Evolutionary conservation across 2,113 vertebrate genomes (phyloP), one percentile per base, ranked within the genome.

Genomic region (Rhea pennata): DNA sequence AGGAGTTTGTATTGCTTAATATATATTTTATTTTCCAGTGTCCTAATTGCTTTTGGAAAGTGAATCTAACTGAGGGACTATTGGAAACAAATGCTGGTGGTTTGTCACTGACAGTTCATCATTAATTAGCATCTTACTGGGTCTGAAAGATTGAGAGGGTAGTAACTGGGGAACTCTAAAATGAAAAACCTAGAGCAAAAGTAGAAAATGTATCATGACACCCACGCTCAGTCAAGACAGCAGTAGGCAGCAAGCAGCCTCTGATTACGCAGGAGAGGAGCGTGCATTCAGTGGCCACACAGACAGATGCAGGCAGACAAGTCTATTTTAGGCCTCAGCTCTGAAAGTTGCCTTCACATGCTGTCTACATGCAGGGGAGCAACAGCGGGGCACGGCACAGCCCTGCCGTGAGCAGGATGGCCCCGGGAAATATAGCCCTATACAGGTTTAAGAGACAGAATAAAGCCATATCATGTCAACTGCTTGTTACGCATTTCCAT

Each of bases 81-180:
- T 66, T 85, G 61, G 86, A 95, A 97, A 86, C 62, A 92, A 95
- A 95, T 90, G 33, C 36, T 71, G 62, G 36, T 61, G 89, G 94
- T 89, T 88, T 86, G 84, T 95, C 85, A 81, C 80, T 91, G 93
- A 56, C 65, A 76, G 58, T 50, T 93, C 92, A 67, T 92, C 3
- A 3, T 77, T 92, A 87, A 87, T 95, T 87, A 89, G 20, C 24
- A 50, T 76, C 31, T 81, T 86, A 76, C 70, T 91, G 88, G 84
- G 51, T 54, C 67, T 89, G 90, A 92, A 93, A 96, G 76, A 86
- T 0, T 73, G 87, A 85, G 26, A 39, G 72, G n/a, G 82, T 36
- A 62, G 73, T 88, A 74, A 80, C 51, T 33, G 64, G 39, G 77
- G 54, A 93, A 69, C 65, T 24, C n/a, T 50, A 44, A 78, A 81